phyloP scores from a whole-genome alignment of 2,888 invertebrate genomes.

The Napeogenes inachia region DNA sequence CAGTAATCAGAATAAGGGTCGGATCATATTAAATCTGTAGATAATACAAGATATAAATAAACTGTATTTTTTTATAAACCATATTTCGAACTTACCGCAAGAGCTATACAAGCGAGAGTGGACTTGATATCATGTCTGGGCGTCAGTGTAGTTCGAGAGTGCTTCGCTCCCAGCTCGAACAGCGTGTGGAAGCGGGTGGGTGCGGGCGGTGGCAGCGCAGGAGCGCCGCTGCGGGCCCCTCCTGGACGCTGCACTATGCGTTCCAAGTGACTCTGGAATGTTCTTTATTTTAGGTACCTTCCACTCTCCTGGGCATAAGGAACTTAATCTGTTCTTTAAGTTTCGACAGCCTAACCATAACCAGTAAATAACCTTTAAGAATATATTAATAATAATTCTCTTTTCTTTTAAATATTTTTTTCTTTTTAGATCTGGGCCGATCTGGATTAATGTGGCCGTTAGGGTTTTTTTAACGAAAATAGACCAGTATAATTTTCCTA shows the following conservation, averaged over 20 bases:
- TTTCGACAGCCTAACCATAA: too few relatives aligned
- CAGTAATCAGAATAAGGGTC: neutral
- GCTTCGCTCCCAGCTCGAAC: conserved; percentile 87
- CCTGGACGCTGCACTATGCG: conserved; percentile 91
- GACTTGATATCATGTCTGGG: conserved; percentile 79
- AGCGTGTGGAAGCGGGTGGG: conserved; percentile 87
- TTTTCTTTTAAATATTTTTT: too few relatives aligned
- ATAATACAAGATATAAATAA: too few relatives aligned
- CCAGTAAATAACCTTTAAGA: too few relatives aligned
- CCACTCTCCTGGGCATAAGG: too few relatives aligned
- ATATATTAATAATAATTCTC: too few relatives aligned
- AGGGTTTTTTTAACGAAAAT: too few relatives aligned
- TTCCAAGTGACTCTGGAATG: conserved; percentile 86
- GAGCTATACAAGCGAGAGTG: conserved; percentile 88
- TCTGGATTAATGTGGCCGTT: too few relatives aligned
- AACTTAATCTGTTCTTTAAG: too few relatives aligned
- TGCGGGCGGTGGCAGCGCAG: conserved; percentile 64
- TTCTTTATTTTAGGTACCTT: too few relatives aligned
- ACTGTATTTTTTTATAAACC: neutral
- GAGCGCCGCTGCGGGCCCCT: conserved; percentile 59
- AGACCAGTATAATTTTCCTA: too few relatives aligned
- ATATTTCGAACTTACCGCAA: conserved; percentile 56
- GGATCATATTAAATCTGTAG: neutral
- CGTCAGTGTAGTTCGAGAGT: conserved; percentile 70
- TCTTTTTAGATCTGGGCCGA: too few relatives aligned